Percentiles rank a stretch among this genome's conserved stretches.
Conservation (phyloP, 2,113 vertebrate species). For the Lipotes vexillifer region DNA sequence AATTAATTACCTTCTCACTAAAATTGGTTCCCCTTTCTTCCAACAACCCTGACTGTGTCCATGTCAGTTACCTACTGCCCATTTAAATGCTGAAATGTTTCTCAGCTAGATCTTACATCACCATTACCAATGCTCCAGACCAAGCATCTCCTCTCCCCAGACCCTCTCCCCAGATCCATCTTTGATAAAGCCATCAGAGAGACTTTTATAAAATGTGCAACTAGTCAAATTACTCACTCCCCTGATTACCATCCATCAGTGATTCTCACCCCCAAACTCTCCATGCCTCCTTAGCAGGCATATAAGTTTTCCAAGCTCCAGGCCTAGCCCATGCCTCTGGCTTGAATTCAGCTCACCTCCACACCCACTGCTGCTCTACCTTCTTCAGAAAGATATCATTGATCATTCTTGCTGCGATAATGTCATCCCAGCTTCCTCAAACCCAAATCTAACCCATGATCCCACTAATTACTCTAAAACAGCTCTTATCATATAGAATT, state of each 20-base stretch:
- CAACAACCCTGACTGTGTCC: neutral
- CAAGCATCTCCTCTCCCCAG: neutral
- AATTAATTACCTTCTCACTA: neutral
- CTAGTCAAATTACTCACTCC: neutral
- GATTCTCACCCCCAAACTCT: neutral
- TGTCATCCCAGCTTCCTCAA: neutral
- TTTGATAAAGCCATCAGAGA: neutral
- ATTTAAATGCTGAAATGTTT: neutral
- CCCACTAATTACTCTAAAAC: neutral
- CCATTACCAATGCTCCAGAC: neutral
- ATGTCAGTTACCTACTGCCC: neutral
- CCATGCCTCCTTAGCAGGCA: neutral
- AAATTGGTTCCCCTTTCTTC: neutral
- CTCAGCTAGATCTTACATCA: neutral
- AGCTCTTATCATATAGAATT: neutral
- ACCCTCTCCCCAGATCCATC: neutral
- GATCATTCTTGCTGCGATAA: neutral
- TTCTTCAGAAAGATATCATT: neutral
- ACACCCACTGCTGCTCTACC: neutral
- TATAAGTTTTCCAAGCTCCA: neutral
- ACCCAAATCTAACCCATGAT: neutral
- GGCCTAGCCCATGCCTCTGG: neutral
- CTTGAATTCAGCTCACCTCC: neutral
- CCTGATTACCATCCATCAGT: neutral
- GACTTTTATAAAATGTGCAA: neutral